Base-by-base conservation (phyloP, 2,888 invertebrate genomes). In the Germaria angustata region DNA sequence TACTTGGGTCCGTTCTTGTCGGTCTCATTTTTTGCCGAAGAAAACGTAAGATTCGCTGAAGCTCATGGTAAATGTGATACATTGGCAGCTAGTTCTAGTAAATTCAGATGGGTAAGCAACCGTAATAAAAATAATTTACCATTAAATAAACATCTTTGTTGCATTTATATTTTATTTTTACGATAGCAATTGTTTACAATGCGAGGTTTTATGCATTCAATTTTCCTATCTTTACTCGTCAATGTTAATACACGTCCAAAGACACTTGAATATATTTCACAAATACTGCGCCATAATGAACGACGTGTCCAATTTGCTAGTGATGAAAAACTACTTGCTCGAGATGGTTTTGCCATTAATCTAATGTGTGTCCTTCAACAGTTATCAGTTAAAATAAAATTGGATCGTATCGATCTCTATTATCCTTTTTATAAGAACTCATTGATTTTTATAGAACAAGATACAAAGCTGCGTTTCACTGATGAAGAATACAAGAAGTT, bases 301-400 rank as follows among this genome's bases (percentile, higher is more conserved):
- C 96, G 97, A 84, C 93, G 98, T 41, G 94, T 97, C 1, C 98
- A 98, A 90, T 93, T 99, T 86, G 97, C 97, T 89, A 95, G 95
- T 36, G 97, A 98, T 89, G 97, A 98, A 87, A 93, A 95, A 77
- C 93, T 95, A 1, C 92, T 98, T 0, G 97, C 98, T 11, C 96
- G 97, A 5, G 98, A 99, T 91, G 99, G 99, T 0, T 98, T 98
- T 91, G 97, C 99, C 95, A 92, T 99, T 86, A 99, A 99, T 92
- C 92, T 99, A 17, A 93, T 98, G 87, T 95, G 96, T 65, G 96
- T 98, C 20, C 92, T 99, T 85, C 99, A 99, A 90, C 94, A 96
- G 91, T 92, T 99, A 22, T 95, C 98, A 0, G 93, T 96, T 13
- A 97, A 98, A 91, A 95, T 99, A 71, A 96, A 96, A 90, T 90